A percentile compares a stretch with the other conserved stretches of the same genome.
Evolutionary conservation across 2,797 vertebrate genomes (phyloP).

Genomic region (Mus spretus): DNA sequence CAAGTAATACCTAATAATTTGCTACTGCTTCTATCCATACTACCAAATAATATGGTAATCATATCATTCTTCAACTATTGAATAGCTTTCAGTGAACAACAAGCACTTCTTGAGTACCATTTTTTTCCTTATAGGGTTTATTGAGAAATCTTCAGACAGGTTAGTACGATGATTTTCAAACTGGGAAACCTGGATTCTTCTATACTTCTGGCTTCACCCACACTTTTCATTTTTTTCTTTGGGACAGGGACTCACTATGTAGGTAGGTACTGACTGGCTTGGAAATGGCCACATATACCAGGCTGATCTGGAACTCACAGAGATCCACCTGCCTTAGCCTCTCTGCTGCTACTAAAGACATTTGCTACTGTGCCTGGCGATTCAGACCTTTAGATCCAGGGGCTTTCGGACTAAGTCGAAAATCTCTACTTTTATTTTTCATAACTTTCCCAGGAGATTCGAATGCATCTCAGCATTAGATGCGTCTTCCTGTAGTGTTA

Average conservation of each 20-base stretch:
- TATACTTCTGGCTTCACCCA: background rate
- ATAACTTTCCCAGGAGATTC: background rate
- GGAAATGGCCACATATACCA: background rate
- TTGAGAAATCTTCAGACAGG: background rate
- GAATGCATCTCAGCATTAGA: background rate
- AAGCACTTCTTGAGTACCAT: background rate
- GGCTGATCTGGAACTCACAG: background rate
- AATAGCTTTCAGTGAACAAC: background rate
- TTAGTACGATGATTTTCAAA: conserved; percentile 11
- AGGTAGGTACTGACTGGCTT: background rate
- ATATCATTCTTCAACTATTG: background rate
- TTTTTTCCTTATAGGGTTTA: background rate
- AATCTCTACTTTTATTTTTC: background rate
- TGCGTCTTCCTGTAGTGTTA: background rate
- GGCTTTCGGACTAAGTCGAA: background rate
- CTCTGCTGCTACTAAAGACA: background rate
- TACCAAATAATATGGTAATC: background rate
- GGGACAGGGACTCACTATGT: background rate
- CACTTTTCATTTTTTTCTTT: background rate
- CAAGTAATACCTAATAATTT: background rate
- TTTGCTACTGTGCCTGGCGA: background rate
- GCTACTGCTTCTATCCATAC: background rate
- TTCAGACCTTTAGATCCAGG: background rate
- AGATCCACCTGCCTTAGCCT: too few species aligned
- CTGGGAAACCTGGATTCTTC: background rate